phyloP scores from a whole-genome alignment of 2,113 vertebrate genomes.

The Gadus chalcogrammus region DNA sequence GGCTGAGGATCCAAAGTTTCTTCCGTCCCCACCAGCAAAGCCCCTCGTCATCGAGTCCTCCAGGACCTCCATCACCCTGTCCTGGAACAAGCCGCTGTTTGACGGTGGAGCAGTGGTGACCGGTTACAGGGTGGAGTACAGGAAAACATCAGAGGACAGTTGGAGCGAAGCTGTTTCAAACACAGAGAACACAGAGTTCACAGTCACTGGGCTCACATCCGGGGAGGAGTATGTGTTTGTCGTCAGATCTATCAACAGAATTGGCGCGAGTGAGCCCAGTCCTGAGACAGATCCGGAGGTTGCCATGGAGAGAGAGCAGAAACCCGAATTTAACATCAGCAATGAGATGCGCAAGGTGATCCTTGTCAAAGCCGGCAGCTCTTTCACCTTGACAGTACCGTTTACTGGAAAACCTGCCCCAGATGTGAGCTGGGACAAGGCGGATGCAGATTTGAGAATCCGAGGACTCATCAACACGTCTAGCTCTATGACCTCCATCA shows the following conservation, averaged over 20 bases:
- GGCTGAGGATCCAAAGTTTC: slow-evolving; percentile 91
- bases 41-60: slow-evolving; percentile 85
- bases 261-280: slow-evolving; percentile 90
- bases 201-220: slow-evolving; percentile 79
- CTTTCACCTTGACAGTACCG: slow-evolving; percentile 90
- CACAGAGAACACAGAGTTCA: slow-evolving; percentile 86
- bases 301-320: slow-evolving; percentile 91
- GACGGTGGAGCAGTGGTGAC: slow-evolving; percentile 91
- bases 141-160: slow-evolving; percentile 82
- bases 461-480: slow-evolving; percentile 87
- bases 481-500: slow-evolving; percentile 75
- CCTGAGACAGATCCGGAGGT: slow-evolving; percentile 84
- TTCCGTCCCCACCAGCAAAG: slow-evolving; percentile 89
- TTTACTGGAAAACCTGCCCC: slow-evolving; percentile 91
- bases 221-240: slow-evolving; percentile 87
- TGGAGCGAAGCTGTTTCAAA: slow-evolving; percentile 84
- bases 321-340: slow-evolving; percentile 88
- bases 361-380: slow-evolving; percentile 86
- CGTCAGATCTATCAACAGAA: slow-evolving; percentile 91
- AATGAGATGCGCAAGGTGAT: slow-evolving; percentile 93
- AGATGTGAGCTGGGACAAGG: slow-evolving; percentile 88
- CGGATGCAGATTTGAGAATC: slow-evolving; percentile 85
- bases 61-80: slow-evolving; percentile 82
- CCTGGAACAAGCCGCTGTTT: slow-evolving; percentile 94
- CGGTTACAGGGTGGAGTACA: slow-evolving; percentile 91